Conservation (phyloP, 2,113 vertebrate species). For the Myiozetetes cayanensis region DNA sequence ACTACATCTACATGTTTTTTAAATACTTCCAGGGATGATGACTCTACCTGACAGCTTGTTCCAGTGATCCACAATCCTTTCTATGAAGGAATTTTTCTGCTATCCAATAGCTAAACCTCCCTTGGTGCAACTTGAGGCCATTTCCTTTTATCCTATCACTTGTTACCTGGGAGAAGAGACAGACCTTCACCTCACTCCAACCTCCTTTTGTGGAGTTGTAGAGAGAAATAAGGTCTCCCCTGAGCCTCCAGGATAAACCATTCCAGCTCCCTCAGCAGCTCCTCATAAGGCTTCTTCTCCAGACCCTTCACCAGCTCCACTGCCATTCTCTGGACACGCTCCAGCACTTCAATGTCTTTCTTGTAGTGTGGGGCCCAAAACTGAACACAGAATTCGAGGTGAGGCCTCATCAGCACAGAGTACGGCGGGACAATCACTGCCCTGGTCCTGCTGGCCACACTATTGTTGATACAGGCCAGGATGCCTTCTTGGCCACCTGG, state of each 20-base stretch:
- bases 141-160: background rate
- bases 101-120: background rate
- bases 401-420: background rate
- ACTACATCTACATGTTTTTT: background rate
- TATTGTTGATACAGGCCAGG: background rate
- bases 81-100: background rate
- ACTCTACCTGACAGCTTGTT: background rate
- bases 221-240: accelerated
- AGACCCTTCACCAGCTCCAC: background rate
- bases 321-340: background rate
- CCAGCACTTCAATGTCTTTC: background rate
- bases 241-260: background rate
- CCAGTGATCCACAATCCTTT: background rate
- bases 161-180: background rate
- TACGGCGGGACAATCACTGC: background rate
- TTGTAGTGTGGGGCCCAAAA: background rate
- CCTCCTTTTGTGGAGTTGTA: background rate
- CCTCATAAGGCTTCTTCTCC: background rate
- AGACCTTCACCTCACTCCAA: accelerated
- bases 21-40: background rate
- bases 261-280: background rate
- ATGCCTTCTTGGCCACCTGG: background rate
- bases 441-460: background rate
- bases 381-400: background rate
- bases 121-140: background rate